Percentiles rank a stretch among this genome's conserved stretches.
These are phyloP conservation scores for Cosmopolites sordidus DNA, from an alignment of 2,888 invertebrate species.

Conservation along the genomic window DNA sequence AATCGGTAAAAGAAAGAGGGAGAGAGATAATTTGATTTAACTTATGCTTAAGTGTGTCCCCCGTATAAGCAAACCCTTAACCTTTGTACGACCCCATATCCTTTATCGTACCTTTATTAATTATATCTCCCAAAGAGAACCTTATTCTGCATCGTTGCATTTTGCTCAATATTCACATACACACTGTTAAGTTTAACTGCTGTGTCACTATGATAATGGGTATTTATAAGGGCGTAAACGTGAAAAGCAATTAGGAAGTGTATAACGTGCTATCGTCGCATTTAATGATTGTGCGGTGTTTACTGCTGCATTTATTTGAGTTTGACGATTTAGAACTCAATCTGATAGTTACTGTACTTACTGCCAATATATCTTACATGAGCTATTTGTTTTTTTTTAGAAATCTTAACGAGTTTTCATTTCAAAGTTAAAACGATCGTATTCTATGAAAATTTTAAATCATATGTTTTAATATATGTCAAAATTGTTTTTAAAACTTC, in stretches of 20 bases:
- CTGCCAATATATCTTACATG: no score
- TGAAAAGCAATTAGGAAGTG: constrained; percentile 12
- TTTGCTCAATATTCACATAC: constrained; percentile 47
- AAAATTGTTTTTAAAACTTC: no score
- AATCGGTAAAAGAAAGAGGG: no score
- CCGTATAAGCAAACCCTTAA: constrained; percentile 25
- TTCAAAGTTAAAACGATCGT: no score
- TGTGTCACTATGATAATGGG: constrained; percentile 30
- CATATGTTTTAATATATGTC: no score
- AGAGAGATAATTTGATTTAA: background rate
- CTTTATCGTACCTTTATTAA: constrained; percentile 31
- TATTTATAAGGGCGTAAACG: constrained; percentile 18
- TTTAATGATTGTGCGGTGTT: constrained; percentile 2
- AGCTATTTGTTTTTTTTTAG: background rate
- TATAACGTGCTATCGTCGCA: constrained; percentile 3
- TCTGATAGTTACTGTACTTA: background rate
- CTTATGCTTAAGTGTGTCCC: background rate
- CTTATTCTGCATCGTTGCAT: constrained; percentile 49
- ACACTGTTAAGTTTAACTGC: constrained; percentile 32
- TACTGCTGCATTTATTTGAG: constrained; percentile 2
- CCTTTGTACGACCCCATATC: constrained; percentile 47
- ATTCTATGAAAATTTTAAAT: no score
- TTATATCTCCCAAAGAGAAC: constrained; percentile 34
- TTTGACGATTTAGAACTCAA: background rate
- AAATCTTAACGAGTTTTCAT: no score